Evolutionary conservation across 1,140 invertebrate species (phyloP).

Genomic region (Gyrodactylus salaris): DNA sequence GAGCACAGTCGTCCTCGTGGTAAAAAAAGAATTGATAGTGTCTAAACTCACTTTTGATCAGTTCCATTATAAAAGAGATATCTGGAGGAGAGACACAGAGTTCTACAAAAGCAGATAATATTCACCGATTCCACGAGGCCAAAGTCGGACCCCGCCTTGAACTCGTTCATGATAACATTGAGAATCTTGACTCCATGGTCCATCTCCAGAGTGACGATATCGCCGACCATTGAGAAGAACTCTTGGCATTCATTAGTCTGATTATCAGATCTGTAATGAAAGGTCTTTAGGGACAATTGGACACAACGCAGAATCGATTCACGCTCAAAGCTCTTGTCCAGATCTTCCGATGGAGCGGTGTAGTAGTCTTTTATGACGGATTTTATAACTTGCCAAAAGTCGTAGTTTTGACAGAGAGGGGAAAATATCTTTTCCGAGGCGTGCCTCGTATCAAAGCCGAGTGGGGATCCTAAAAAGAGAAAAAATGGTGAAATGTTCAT

Average conservation of each 20-base stretch:
- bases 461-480: too few relatives aligned
- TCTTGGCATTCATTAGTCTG: background rate
- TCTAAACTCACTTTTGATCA: background rate
- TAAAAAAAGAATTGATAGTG: too few relatives aligned
- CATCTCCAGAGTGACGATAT: background rate
- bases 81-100: background rate
- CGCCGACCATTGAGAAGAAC: background rate
- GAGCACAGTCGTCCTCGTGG: too few relatives aligned
- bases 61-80: background rate
- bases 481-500: too few relatives aligned
- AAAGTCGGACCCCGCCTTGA: background rate
- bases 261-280: background rate
- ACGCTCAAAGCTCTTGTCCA: background rate
- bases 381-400: background rate
- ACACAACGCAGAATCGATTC: background rate
- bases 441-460: too few relatives aligned
- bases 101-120: background rate
- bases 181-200: background rate
- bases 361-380: background rate
- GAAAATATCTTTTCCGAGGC: too few relatives aligned
- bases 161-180: background rate
- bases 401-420: too few relatives aligned
- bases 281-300: background rate
- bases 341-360: background rate
- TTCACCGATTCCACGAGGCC: background rate